phyloP scores from a whole-genome alignment of 2,888 invertebrate species.

The Pachycephus smyrnensis region DNA sequence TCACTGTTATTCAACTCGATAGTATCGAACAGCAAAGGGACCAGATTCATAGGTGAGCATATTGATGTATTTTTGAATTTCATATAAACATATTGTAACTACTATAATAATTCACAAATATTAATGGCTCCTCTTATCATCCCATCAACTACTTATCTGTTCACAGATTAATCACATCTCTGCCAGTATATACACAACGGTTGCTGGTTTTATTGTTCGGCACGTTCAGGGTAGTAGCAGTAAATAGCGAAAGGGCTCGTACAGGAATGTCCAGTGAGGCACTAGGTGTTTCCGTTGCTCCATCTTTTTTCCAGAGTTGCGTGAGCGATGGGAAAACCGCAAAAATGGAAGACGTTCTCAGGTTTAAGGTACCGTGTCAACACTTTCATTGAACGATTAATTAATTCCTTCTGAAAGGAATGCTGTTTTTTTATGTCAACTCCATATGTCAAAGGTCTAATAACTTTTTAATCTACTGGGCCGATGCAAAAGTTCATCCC shows the following conservation, averaged over 20 bases:
- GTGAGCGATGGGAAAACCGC: slow-evolving; percentile 95
- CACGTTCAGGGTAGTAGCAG: slow-evolving; percentile 95
- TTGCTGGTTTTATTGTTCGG: slow-evolving; percentile 95
- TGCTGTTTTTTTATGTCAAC: neutral
- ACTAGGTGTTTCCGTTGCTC: slow-evolving; percentile 93
- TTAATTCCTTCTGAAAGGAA: neutral
- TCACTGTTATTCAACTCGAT: slow-evolving; percentile 87
- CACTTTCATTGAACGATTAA: neutral
- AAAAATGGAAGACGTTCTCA: slow-evolving; percentile 94
- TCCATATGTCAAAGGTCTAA: too few relatives aligned
- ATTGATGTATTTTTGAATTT: neutral
- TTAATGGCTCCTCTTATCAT: slow-evolving; percentile 27
- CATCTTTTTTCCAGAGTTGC: slow-evolving; percentile 96
- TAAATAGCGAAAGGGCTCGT: slow-evolving; percentile 88
- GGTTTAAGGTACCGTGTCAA: slow-evolving; percentile 81
- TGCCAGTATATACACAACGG: slow-evolving; percentile 92
- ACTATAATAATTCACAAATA: neutral
- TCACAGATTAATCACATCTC: slow-evolving; percentile 85
- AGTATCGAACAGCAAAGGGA: slow-evolving; percentile 88
- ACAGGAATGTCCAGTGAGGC: slow-evolving; percentile 97
- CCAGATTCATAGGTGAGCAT: slow-evolving; percentile 87
- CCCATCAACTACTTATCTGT: slow-evolving; percentile 15
- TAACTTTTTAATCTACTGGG: too few relatives aligned
- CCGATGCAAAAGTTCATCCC: too few relatives aligned
- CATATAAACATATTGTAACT: neutral